Conservation (phyloP, 2,888 invertebrate genomes). For the Macroteleia sp. region DNA sequence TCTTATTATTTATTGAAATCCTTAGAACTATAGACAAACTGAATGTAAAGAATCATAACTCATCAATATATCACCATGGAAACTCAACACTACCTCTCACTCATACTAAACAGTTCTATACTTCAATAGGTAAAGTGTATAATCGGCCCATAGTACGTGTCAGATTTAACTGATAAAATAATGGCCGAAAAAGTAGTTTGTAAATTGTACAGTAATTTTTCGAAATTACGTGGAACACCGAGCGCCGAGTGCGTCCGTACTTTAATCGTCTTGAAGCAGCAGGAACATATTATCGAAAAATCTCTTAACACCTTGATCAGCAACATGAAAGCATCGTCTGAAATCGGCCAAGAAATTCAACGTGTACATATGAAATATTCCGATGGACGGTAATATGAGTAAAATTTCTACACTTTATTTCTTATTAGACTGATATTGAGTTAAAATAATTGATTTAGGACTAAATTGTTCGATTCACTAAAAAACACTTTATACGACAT, state of each 20-base stretch:
- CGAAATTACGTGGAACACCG: constrained; percentile 44
- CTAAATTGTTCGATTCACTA: constrained; percentile 55
- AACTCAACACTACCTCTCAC: constrained; percentile 41
- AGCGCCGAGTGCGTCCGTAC: constrained; percentile 69
- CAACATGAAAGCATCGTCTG: constrained; percentile 73
- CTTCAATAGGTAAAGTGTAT: constrained; percentile 26
- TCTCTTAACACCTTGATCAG: constrained; percentile 70
- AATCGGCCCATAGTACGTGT: too few species aligned
- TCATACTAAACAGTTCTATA: constrained; percentile 48
- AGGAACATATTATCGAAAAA: constrained; percentile 76
- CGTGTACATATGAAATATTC: constrained; percentile 63
- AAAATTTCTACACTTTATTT: too few species aligned
- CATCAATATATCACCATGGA: constrained; percentile 55
- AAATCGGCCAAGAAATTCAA: constrained; percentile 68
- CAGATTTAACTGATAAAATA: not conserved
- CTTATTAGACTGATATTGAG: too few species aligned
- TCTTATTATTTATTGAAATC: constrained; percentile 47
- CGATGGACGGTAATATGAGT: constrained; percentile 8
- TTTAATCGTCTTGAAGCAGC: constrained; percentile 75
- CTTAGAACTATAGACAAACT: constrained; percentile 40
- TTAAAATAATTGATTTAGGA: constrained; percentile 57
- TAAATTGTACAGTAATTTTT: too few species aligned
- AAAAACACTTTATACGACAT: constrained; percentile 66
- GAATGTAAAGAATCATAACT: constrained; percentile 52
- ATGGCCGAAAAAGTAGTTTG: constrained; percentile 38